These are phyloP conservation scores for Lepus oiostolus DNA, from an alignment of 2,797 vertebrate species.

Conservation along the genomic window DNA sequence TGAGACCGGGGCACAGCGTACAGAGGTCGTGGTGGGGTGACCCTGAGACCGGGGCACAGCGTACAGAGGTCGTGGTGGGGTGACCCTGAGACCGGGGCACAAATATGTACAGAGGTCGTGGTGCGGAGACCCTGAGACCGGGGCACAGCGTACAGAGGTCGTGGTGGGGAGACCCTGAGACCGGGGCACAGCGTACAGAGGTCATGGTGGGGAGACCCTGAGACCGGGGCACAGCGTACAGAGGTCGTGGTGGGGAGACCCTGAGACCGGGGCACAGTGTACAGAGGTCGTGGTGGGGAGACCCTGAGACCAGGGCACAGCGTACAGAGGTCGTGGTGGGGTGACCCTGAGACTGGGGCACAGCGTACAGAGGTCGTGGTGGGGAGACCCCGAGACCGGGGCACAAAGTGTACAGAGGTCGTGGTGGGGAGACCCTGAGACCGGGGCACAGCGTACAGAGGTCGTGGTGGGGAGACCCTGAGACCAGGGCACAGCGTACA, in stretches of 20 bases:
- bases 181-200: neutral
- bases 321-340: accelerated
- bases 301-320: neutral
- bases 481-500: neutral
- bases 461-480: accelerated
- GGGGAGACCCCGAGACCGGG: neutral
- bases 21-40: accelerated
- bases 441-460: neutral
- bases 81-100: neutral
- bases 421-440: too few relatives aligned
- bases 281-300: accelerated
- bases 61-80: accelerated
- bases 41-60: neutral
- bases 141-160: accelerated
- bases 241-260: accelerated
- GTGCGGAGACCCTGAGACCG: neutral
- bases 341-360: neutral
- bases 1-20: neutral
- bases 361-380: accelerated
- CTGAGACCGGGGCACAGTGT: neutral
- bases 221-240: neutral
- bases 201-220: accelerated
- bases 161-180: too few relatives aligned
- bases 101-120: accelerated
- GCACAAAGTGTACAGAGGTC: accelerated